These are phyloP conservation scores for Harlomillsia oculata DNA, from an alignment of 1,140 invertebrate genomes.

Conservation along the genomic window DNA sequence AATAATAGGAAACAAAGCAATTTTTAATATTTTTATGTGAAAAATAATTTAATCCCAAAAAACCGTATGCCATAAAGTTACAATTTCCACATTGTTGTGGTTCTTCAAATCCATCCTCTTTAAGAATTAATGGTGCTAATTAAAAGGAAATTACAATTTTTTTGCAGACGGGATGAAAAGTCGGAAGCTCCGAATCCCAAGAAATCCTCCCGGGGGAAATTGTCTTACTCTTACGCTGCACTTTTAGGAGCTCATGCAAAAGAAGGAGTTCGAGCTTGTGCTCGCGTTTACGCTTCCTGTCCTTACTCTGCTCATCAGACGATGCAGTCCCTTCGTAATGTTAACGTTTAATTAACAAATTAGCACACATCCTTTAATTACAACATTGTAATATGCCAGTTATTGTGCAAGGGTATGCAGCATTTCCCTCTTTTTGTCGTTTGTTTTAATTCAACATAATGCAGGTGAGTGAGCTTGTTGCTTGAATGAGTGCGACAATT, in stretches of 20 bases:
- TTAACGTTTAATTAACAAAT: constrained; percentile 19
- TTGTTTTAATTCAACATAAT: no score
- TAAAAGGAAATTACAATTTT: no score
- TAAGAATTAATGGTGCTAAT: background rate
- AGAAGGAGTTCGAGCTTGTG: constrained; percentile 13
- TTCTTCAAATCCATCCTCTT: background rate
- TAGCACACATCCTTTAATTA: no score
- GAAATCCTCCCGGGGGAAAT: constrained; percentile 29
- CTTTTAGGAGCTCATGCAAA: constrained; percentile 25
- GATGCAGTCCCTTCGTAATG: constrained; percentile 29
- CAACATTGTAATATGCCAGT: no score
- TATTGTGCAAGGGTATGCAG: no score
- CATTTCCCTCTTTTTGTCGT: no score
- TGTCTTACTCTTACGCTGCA: constrained; percentile 29
- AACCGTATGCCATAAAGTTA: no score
- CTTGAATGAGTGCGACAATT: no score
- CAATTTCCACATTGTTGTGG: background rate
- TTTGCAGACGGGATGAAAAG: constrained; percentile 30
- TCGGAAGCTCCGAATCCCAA: constrained; percentile 22
- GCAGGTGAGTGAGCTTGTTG: no score
- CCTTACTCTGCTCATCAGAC: constrained; percentile 25
- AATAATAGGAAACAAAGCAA: no score
- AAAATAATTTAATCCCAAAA: no score
- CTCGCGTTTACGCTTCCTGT: constrained; percentile 28
- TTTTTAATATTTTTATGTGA: no score